Conservation (phyloP, 2,888 invertebrate genomes). For the Fissipunctia ypsillon region DNA sequence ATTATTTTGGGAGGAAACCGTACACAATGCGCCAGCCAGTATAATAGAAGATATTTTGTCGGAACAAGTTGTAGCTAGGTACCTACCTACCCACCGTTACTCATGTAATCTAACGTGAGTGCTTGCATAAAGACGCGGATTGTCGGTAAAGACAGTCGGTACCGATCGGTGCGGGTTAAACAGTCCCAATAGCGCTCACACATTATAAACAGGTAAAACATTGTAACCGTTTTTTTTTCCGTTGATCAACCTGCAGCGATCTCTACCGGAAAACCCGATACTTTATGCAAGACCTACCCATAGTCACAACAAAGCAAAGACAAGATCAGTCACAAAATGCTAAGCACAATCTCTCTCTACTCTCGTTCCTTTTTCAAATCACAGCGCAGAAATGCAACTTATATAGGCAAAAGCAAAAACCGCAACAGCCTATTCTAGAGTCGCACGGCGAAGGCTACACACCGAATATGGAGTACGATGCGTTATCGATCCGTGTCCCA, state of each 20-base stretch:
- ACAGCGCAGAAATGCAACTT: background rate
- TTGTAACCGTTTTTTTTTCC: background rate
- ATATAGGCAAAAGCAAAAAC: constrained; percentile 53
- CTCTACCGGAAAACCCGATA: background rate
- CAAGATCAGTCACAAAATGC: background rate
- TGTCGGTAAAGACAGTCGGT: too few relatives aligned
- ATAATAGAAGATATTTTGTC: background rate
- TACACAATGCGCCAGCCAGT: background rate
- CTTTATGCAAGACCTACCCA: background rate
- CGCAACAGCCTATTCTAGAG: constrained; percentile 56
- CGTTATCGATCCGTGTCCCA: constrained; percentile 80
- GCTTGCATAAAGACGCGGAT: too few relatives aligned
- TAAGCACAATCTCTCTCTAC: background rate
- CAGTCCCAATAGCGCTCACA: too few relatives aligned
- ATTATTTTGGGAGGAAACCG: constrained; percentile 30
- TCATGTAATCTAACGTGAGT: too few relatives aligned
- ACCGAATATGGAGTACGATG: constrained; percentile 70
- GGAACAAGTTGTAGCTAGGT: background rate
- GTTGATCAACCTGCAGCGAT: background rate
- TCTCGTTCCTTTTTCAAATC: constrained; percentile 23
- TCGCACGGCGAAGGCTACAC: constrained; percentile 66
- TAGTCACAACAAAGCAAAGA: background rate
- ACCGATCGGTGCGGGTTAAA: background rate
- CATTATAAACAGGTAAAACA: background rate
- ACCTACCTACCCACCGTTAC: background rate